phyloP scores from a whole-genome alignment of 1,140 invertebrate genomes.

The Holotrichia oblita region DNA sequence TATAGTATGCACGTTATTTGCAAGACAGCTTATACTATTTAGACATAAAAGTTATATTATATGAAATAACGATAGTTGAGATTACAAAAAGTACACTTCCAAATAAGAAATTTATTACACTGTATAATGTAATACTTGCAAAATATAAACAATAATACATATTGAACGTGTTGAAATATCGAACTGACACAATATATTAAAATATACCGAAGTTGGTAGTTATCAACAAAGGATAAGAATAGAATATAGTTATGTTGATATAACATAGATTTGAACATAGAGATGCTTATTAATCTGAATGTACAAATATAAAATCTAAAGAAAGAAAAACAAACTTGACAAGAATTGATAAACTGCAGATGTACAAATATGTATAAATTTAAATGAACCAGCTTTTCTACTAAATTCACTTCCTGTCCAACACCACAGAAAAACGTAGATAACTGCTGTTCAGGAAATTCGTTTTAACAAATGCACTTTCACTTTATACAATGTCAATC shows the following conservation, averaged over 20 bases:
- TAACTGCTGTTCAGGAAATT: slow-evolving; percentile 36
- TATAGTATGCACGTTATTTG: no score
- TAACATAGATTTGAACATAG: background rate
- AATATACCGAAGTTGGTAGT: background rate
- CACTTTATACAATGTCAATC: slow-evolving; percentile 47
- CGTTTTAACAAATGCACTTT: slow-evolving; percentile 6
- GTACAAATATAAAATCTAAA: slow-evolving; percentile 23
- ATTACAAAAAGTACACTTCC: no score
- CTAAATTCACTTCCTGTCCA: slow-evolving; percentile 24
- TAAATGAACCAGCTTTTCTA: slow-evolving; percentile 34
- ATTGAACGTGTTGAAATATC: background rate
- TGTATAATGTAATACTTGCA: slow-evolving; percentile 1
- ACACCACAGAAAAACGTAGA: background rate
- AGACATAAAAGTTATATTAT: no score
- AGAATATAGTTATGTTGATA: background rate
- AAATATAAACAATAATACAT: background rate
- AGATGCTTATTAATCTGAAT: background rate
- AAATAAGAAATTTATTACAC: background rate
- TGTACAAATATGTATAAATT: slow-evolving; percentile 35
- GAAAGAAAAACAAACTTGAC: slow-evolving; percentile 30
- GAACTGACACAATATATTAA: background rate
- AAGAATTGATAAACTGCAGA: background rate
- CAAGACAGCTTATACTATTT: no score
- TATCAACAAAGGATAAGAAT: background rate
- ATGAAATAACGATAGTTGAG: no score